These are phyloP conservation scores for Drosophila acutilabella DNA, from an alignment of 2,888 invertebrate species.

Conservation along the genomic window DNA sequence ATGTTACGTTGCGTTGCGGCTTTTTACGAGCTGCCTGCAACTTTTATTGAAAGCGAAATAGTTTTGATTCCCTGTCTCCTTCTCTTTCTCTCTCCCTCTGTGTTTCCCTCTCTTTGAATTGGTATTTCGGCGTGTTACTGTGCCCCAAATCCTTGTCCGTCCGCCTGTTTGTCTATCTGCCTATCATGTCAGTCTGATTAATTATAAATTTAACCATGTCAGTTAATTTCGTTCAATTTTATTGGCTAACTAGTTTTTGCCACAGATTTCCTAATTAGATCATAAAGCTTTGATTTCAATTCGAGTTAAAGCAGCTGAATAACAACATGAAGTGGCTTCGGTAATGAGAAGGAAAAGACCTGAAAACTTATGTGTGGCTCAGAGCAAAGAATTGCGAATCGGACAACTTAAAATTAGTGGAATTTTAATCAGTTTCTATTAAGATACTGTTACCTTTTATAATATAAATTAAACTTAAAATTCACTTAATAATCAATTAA, in stretches of 20 bases:
- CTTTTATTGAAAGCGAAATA: conserved; percentile 58
- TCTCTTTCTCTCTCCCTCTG: neutral
- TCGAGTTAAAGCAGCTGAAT: conserved; percentile 1
- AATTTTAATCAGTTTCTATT: neutral
- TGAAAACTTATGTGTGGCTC: neutral
- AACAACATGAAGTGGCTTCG: conserved; percentile 7
- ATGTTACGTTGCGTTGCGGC: conserved; percentile 56
- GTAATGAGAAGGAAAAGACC: neutral
- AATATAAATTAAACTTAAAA: no score
- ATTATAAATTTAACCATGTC: conserved; percentile 27
- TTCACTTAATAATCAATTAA: no score
- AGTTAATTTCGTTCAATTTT: conserved; percentile 3
- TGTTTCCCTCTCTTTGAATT: neutral
- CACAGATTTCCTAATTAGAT: conserved; percentile 30
- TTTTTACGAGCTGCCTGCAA: conserved; percentile 56
- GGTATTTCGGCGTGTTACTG: conserved; percentile 1
- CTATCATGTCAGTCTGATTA: conserved; percentile 12
- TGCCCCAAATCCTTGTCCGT: neutral
- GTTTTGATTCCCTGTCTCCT: conserved; percentile 38
- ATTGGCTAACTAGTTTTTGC: conserved; percentile 13
- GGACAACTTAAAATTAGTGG: neutral
- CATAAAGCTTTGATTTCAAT: conserved; percentile 5
- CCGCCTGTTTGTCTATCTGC: neutral
- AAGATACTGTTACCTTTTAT: no score
- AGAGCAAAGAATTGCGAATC: neutral